Percentiles rank a stretch among this genome's conserved stretches.
Conservation (phyloP, 2,113 vertebrate genomes). For the Prolemur simus region DNA sequence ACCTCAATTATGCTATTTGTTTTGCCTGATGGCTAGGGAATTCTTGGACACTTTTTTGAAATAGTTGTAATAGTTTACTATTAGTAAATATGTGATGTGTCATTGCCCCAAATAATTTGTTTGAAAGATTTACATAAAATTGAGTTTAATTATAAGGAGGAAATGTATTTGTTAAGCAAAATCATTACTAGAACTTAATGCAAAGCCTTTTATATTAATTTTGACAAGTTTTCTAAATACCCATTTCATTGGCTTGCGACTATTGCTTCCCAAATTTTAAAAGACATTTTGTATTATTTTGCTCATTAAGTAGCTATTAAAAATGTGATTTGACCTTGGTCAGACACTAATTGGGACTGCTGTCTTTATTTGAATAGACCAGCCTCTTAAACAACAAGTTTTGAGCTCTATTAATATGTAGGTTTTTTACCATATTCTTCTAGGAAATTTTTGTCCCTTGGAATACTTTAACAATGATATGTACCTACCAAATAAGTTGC, state of each 20-base stretch:
- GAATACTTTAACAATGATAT: background rate
- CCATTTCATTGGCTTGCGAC: background rate
- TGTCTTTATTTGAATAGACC: background rate
- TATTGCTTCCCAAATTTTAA: background rate
- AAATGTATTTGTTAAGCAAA: background rate
- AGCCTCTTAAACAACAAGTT: background rate
- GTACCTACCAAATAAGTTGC: background rate
- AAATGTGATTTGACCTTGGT: background rate
- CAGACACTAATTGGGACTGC: background rate
- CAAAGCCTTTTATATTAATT: background rate
- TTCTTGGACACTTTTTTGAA: background rate
- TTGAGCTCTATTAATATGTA: background rate
- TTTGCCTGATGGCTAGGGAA: background rate
- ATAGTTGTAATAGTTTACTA: background rate
- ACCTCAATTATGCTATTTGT: background rate
- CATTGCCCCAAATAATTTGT: background rate
- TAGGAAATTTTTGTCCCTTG: background rate
- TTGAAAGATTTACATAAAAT: background rate
- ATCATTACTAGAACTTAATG: background rate
- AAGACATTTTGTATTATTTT: constrained; percentile 8
- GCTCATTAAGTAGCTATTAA: background rate
- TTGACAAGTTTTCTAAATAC: background rate
- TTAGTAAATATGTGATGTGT: background rate
- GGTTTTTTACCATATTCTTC: background rate
- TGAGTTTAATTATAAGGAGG: constrained; percentile 23